Base-by-base conservation (phyloP, 1,140 invertebrate species). In the Achatina immaculata region DNA sequence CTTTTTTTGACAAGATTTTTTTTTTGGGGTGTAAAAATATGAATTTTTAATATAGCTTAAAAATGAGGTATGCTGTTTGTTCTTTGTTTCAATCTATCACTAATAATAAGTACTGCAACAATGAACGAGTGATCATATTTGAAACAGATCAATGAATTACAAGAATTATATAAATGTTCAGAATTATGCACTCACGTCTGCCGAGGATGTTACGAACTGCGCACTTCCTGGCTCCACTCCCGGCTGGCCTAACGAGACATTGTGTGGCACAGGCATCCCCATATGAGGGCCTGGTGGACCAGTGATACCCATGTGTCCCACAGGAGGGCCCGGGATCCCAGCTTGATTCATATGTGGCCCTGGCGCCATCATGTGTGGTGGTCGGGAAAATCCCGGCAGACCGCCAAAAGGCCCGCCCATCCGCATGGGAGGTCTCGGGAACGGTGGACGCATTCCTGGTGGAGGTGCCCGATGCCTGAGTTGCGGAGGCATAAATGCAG, bases 401-500 rank as follows among this genome's bases (percentile, higher is more conserved):
- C 62, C 55, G 40, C 36, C 0, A 51, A 62, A 36, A 55, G 28
- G 68, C 21, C 51, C 43, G 36, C 36, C 74, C 66, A 48, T 74
- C 21, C 58, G 69, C 68, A 83, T 83, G 19, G 81, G 78, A 3
- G 83, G 81, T 21, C 84, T 92, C 92, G 79, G 34, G 34, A 81
- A 79, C 34, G 80, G 80, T 48, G 84, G 83, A n/a, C 76, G 75
- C 19, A 62, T 76, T 31, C 82, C 83, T 6, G 68, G 72, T 19
- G 85, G 83, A 40, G 84, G 85, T 16, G 81, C 79, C 24, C 85
- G 78, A 16, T 84, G 77, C 74, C 87, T 62, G 1, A 89, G 80
- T 78, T 89, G 88, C 21, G 83, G 86, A 6, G 87, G 86, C 14
- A 87, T 72, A 71, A 87, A 87, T 16, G 84, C 68, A 0, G 84